Conservation (phyloP, 1,140 invertebrate species). For the Drosophila chauvacae region DNA sequence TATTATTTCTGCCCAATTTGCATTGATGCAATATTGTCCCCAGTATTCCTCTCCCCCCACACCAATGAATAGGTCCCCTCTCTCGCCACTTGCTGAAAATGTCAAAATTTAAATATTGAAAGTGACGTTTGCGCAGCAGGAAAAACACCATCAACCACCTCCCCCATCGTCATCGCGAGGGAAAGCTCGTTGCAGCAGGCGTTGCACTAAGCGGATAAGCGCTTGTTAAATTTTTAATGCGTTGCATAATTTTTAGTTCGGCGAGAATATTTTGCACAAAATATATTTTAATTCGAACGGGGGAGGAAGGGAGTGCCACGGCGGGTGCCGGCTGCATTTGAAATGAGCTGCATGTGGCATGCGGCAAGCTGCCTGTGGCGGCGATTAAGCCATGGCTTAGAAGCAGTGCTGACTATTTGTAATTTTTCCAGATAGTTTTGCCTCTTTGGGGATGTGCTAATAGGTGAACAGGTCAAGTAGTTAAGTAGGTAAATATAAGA, state of each 20-base stretch:
- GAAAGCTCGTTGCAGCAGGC: slow-evolving; percentile 40
- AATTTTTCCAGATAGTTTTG: background rate
- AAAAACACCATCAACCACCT: background rate
- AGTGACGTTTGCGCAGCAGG: slow-evolving; percentile 50
- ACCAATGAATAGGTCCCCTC: background rate
- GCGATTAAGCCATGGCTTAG: slow-evolving; percentile 40
- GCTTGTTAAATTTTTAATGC: slow-evolving; percentile 83
- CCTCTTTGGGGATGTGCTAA: background rate
- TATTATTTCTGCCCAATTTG: slow-evolving; percentile 79
- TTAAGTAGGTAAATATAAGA: background rate
- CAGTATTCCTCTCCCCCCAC: background rate
- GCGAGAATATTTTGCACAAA: slow-evolving; percentile 68
- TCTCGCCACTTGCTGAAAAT: slow-evolving; percentile 48
- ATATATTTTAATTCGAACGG: slow-evolving; percentile 68
- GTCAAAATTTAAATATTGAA: slow-evolving; percentile 81
- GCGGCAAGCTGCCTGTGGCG: slow-evolving; percentile 24
- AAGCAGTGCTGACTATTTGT: background rate
- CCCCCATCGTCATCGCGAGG: background rate
- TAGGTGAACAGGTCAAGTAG: background rate
- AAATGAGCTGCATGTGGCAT: slow-evolving; percentile 48
- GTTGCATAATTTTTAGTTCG: slow-evolving; percentile 79
- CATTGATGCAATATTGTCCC: slow-evolving; percentile 60
- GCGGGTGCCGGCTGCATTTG: slow-evolving; percentile 48
- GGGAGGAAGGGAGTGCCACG: background rate
- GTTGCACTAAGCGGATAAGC: slow-evolving; percentile 80